Evolutionary conservation across 2,113 vertebrate genomes (phyloP), one percentile per base, ranked within the genome.

Genomic region (Pseudorhombus dupliciocellatus): DNA sequence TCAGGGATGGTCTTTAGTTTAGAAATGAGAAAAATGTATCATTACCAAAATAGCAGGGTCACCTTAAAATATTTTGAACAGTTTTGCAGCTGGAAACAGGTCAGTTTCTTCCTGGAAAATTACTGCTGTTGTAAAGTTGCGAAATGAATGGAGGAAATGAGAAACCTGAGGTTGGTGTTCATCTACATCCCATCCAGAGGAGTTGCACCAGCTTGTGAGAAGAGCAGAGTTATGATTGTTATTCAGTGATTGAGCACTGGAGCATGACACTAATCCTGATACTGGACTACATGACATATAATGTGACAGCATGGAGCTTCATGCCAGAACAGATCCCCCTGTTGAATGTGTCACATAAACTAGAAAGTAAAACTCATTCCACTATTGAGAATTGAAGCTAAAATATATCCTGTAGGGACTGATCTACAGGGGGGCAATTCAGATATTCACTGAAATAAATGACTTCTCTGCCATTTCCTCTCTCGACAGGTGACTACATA

Each of bases 401-500:
- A 28, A 28, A 28, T 3, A 28, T 28, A 28, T 28, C 26, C 40
- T 42, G 12, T 42, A 42, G 40, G 11, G 11, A 42, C 15, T 15
- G 4, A 14, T 12, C 9, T 42, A 42, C 15, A 42, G 40, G 40
- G 37, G 40, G 10, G 40, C 15, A 12, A 42, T 30, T 30, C 11
- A 15, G 40, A 15, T 15, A 42, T 42, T 42, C 3, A 30, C 30
- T 30, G 1, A 30, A 30, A 4, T 30, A 30, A 30, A 30, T 7
- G 7, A 30, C 30, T 7, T 58, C 9, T n/a, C 20, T 11, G 18
- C 14, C 18, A 5, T 65, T 52, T 26, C 37, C 34, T 63, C 22
- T 62, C 25, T 80, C 34, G 15, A 75, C 93, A 99, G 97, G 97
- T 66, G 97, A 99, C 74, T 99, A 99, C 46, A 92, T 98, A 63